Evolutionary conservation across 2,113 vertebrate species (phyloP).

Genomic region (Lagopus leucura): DNA sequence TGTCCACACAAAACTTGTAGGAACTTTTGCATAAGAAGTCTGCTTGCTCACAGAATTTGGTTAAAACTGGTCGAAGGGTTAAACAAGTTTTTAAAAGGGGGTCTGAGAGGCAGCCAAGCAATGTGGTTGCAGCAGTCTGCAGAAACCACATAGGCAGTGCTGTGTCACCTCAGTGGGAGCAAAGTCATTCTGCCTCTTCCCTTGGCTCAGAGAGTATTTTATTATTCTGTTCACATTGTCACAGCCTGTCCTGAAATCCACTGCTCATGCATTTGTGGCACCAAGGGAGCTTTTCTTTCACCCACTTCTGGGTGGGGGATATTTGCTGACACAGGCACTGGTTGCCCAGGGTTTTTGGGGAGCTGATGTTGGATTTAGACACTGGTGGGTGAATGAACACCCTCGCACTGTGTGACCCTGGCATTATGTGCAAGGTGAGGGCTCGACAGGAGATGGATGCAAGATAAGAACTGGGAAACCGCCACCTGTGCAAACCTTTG

Average conservation of each 20-base stretch:
- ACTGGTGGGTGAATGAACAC: fast-evolving
- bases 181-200: constrained; percentile 25
- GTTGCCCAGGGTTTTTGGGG: background rate
- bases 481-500: background rate
- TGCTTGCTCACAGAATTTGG: background rate
- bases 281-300: background rate
- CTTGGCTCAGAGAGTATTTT: constrained; percentile 2
- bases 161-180: background rate
- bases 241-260: constrained; percentile 11
- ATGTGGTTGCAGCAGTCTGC: constrained; percentile 8
- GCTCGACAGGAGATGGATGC: background rate
- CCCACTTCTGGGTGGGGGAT: background rate
- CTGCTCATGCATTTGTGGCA: background rate
- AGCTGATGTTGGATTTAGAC: background rate
- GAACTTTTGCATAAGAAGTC: background rate
- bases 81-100: background rate
- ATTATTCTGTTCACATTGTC: background rate
- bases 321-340: background rate
- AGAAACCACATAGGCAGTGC: constrained; percentile 49
- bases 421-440: background rate
- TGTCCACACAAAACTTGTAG: background rate
- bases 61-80: constrained; percentile 13
- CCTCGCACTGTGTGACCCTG: background rate
- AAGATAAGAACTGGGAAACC: constrained; percentile 29
- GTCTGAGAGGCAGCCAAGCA: constrained; percentile 40